These are phyloP conservation scores for Lordiphosa stackelbergi DNA, from an alignment of 1,140 invertebrate genomes.

Conservation along the genomic window DNA sequence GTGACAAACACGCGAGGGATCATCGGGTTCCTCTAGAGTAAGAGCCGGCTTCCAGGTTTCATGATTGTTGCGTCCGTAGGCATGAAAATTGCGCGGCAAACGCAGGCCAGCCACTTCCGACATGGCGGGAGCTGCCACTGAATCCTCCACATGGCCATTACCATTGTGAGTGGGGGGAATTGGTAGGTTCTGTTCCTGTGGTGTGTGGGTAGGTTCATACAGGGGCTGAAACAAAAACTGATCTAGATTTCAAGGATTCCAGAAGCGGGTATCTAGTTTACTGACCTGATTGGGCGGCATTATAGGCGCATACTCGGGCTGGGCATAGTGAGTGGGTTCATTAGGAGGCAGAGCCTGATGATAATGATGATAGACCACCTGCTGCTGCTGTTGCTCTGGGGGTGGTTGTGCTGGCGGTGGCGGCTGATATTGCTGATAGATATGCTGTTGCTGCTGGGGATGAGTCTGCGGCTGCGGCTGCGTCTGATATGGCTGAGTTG, in stretches of 20 bases:
- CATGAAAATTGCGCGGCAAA: conserved; percentile 65
- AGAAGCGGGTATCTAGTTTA: too few relatives aligned
- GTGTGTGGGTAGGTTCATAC: not conserved
- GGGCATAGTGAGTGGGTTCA: conserved; percentile 18
- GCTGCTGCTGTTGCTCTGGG: conserved; percentile 28
- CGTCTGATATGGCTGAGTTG: conserved; percentile 13
- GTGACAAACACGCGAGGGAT: conserved; percentile 64
- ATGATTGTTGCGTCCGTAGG: conserved; percentile 67
- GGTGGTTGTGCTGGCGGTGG: conserved; percentile 24
- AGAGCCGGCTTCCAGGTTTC: conserved; percentile 75
- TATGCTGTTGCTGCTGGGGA: conserved; percentile 20
- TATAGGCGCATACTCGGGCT: conserved; percentile 16
- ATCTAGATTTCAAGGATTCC: conserved; percentile 4
- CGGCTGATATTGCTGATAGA: conserved; percentile 14
- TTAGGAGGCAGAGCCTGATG: conserved; percentile 30
- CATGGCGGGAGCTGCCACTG: not conserved
- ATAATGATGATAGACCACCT: conserved; percentile 24
- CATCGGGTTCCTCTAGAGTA: conserved; percentile 72
- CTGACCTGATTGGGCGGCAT: not conserved
- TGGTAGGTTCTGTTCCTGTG: conserved; percentile 7
- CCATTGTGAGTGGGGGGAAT: conserved; percentile 32
- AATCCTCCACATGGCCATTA: conserved; percentile 17
- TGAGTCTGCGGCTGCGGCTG: conserved; percentile 7
- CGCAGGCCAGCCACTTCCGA: conserved; percentile 42
- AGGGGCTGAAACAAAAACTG: conserved; percentile 6